Percentiles rank a stretch among this genome's conserved stretches.
Conservation (phyloP, 2,113 vertebrate species). For the Oryctolagus cuniculus region mOryCun1.1 NC_091436.1:67044001-67044500, state of each 20-base stretch:
- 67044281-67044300: too few relatives aligned
- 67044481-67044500: too few relatives aligned
- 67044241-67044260: conserved; percentile 11
- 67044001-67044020: background rate
- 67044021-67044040: background rate
- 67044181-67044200: background rate
- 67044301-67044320: too few relatives aligned
- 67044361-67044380: too few relatives aligned
- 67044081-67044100: background rate
- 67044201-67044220: background rate
- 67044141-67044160: background rate
- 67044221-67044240: conserved; percentile 6
- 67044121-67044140: background rate
- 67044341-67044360: too few relatives aligned
- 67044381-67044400: too few relatives aligned
- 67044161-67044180: background rate
- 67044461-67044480: too few relatives aligned
- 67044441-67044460: too few relatives aligned
- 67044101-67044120: background rate
- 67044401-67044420: too few relatives aligned
- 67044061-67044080: background rate
- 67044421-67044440: too few relatives aligned
- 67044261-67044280: too few relatives aligned
- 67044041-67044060: background rate
- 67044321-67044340: too few relatives aligned